phyloP scores from a whole-genome alignment of 2,113 vertebrate species.

The Tylochromis polylepis region DNA sequence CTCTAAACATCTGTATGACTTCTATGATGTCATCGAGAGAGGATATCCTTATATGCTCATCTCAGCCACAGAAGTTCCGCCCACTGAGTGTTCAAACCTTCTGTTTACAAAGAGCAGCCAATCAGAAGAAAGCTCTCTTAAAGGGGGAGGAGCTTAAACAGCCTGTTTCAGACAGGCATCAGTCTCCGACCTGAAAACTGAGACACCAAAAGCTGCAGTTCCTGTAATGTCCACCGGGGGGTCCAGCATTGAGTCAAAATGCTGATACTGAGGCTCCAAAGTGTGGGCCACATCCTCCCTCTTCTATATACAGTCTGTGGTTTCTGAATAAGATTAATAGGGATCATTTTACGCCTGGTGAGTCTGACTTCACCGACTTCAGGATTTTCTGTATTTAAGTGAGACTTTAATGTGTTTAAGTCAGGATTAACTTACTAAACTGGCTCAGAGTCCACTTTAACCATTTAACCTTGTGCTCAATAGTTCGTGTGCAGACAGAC shows the following conservation, averaged over 20 bases:
- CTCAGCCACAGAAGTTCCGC: no score
- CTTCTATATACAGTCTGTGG: not conserved
- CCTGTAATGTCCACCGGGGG: not conserved
- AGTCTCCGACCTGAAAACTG: no score
- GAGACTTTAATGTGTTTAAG: not conserved
- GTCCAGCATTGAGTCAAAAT: not conserved
- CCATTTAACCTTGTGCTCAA: not conserved
- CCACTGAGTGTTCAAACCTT: no score
- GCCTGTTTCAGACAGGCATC: no score
- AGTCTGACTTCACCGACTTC: not conserved
- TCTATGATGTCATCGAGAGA: no score
- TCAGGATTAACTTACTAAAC: not conserved
- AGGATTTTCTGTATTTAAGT: not conserved
- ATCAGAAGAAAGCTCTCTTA: no score
- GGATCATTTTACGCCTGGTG: not conserved
- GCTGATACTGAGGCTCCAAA: not conserved
- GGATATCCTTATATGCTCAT: no score
- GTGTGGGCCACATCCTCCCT: not conserved
- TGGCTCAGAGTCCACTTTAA: rapidly evolving
- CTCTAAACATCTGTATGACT: not conserved
- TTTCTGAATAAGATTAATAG: not conserved
- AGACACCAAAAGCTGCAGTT: not conserved
- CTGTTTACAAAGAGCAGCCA: no score
- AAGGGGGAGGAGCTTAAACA: no score
- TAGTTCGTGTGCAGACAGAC: not conserved